phyloP scores from a whole-genome alignment of 1,140 invertebrate species.

The Subanguina moxae region DNA sequence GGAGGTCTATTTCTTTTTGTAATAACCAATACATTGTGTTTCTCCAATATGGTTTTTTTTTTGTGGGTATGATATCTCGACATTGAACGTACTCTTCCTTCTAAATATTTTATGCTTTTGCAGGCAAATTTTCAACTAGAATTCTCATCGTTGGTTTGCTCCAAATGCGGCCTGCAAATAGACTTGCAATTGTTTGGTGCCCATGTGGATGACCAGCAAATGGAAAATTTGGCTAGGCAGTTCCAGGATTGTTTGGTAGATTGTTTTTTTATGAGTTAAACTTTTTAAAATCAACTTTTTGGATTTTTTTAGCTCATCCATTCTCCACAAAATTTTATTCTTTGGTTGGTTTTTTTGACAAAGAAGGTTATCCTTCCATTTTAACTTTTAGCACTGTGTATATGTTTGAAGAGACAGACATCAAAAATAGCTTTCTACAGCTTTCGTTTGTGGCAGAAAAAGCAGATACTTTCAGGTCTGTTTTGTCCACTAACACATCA shows the following conservation, averaged over 20 bases:
- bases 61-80: no score
- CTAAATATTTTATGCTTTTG: no score
- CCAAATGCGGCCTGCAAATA: background rate
- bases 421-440: no score
- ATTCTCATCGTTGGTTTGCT: background rate
- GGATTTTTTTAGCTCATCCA: background rate
- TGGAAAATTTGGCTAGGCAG: background rate
- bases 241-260: conserved; percentile 1
- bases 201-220: no score
- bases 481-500: no score
- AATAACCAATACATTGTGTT: no score
- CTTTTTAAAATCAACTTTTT: background rate
- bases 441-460: no score
- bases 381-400: background rate
- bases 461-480: no score
- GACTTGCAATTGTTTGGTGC: background rate
- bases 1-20: no score
- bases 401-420: background rate
- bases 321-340: background rate
- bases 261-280: background rate
- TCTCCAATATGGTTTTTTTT: no score
- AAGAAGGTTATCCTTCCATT: background rate
- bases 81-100: no score
- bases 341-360: background rate
- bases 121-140: no score